Conservation (phyloP, 2,888 invertebrate species). For the Ormyrus thymus region DNA sequence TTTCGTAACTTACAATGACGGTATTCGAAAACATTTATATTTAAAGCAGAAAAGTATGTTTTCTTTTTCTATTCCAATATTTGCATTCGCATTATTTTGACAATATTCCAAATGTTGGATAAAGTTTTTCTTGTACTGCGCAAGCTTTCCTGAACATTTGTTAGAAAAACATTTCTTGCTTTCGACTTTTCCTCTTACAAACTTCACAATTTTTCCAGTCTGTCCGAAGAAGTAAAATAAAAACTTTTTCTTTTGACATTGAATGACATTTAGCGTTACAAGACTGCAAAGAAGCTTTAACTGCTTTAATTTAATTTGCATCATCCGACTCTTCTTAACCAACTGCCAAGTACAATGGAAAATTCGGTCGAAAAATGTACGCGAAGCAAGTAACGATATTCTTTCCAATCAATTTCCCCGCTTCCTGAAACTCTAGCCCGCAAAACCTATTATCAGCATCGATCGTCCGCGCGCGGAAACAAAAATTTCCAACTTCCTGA, state of each 20-base stretch:
- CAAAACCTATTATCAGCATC: neutral
- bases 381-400: too few relatives aligned
- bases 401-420: neutral
- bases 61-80: slow-evolving; percentile 13
- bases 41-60: slow-evolving; percentile 11
- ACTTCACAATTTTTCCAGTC: neutral
- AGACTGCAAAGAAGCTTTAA: too few relatives aligned
- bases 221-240: slow-evolving; percentile 3
- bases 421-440: neutral
- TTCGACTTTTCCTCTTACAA: too few relatives aligned
- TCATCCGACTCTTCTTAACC: too few relatives aligned
- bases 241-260: neutral
- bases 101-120: neutral
- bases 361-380: too few relatives aligned
- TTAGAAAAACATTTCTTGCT: too few relatives aligned
- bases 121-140: neutral
- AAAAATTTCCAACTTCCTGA: slow-evolving; percentile 3
- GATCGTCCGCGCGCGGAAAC: neutral
- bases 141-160: too few relatives aligned
- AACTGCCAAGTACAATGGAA: too few relatives aligned
- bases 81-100: neutral
- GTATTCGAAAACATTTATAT: slow-evolving; percentile 18
- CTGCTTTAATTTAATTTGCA: too few relatives aligned
- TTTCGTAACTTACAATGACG: slow-evolving; percentile 2
- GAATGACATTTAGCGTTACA: too few relatives aligned